These are phyloP conservation scores for Metopolophium dirhodum DNA, from an alignment of 1,140 invertebrate species.

Conservation along the genomic window DNA sequence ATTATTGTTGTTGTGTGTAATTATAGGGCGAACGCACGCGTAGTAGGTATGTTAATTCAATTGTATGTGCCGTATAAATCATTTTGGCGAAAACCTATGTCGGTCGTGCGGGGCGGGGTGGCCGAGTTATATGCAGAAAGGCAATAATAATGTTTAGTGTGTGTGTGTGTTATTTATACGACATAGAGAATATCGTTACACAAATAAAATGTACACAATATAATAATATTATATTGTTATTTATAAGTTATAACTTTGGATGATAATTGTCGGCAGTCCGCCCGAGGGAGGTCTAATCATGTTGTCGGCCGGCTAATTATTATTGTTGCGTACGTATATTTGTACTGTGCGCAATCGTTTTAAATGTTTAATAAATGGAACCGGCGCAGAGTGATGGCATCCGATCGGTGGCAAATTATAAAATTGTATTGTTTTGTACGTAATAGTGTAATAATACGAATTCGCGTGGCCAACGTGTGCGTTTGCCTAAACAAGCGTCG, in stretches of 20 bases:
- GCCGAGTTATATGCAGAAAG: neutral
- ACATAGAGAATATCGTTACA: neutral
- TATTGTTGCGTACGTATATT: neutral
- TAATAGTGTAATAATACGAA: neutral
- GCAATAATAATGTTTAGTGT: neutral
- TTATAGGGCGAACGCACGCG: neutral
- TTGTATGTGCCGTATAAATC: neutral
- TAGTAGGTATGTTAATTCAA: neutral
- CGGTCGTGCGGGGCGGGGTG: neutral
- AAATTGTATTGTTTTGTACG: neutral
- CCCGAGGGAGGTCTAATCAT: neutral
- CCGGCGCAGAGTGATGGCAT: too few relatives aligned
- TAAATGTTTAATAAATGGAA: neutral
- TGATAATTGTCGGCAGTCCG: neutral
- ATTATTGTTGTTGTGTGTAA: neutral
- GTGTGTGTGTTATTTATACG: neutral
- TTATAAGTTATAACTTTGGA: neutral
- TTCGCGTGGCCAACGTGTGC: too few relatives aligned
- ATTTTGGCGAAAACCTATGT: slow-evolving; percentile 12
- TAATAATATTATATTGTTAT: neutral
- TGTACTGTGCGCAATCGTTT: neutral
- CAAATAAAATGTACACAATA: neutral
- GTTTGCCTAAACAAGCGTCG: neutral
- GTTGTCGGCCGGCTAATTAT: neutral
- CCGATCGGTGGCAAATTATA: slow-evolving; percentile 2